A percentile compares a stretch with the other conserved stretches of the same genome.
phyloP scores from a whole-genome alignment of 1,140 invertebrate species.

The Magallana ariakensis region DNA sequence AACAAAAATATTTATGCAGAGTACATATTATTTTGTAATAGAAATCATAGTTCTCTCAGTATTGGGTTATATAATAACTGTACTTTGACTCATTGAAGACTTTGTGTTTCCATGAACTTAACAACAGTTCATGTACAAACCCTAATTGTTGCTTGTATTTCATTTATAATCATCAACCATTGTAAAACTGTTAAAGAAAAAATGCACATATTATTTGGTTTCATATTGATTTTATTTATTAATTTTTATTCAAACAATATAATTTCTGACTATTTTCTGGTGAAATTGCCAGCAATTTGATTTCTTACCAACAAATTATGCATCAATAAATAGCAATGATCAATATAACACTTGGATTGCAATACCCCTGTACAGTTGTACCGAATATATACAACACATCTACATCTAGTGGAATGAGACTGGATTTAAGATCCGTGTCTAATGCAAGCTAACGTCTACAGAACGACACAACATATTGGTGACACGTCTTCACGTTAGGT shows the following conservation, averaged over 20 bases:
- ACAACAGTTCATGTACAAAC: too few relatives aligned
- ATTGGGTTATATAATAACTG: too few relatives aligned
- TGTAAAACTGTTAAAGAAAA: not conserved
- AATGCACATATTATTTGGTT: not conserved
- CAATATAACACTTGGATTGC: not conserved
- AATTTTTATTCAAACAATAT: not conserved
- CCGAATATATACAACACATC: not conserved
- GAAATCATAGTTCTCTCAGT: too few relatives aligned
- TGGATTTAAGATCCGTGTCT: constrained; percentile 14
- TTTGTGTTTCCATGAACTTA: too few relatives aligned
- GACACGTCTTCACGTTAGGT: too few relatives aligned
- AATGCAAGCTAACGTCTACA: not conserved
- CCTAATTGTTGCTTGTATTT: too few relatives aligned
- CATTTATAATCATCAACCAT: too few relatives aligned
- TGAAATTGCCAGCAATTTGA: constrained; percentile 23
- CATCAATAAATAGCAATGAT: not conserved
- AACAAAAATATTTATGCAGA: too few relatives aligned
- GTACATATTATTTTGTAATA: too few relatives aligned
- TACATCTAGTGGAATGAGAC: constrained; percentile 5
- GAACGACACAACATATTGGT: too few relatives aligned
- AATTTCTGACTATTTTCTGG: not conserved
- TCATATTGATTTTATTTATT: constrained; percentile 19
- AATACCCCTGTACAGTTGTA: not conserved
- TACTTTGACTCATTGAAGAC: too few relatives aligned
- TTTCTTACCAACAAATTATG: constrained; percentile 12